Conservation (phyloP, 1,140 invertebrate genomes). For the Drosophila nebulosa region DNA sequence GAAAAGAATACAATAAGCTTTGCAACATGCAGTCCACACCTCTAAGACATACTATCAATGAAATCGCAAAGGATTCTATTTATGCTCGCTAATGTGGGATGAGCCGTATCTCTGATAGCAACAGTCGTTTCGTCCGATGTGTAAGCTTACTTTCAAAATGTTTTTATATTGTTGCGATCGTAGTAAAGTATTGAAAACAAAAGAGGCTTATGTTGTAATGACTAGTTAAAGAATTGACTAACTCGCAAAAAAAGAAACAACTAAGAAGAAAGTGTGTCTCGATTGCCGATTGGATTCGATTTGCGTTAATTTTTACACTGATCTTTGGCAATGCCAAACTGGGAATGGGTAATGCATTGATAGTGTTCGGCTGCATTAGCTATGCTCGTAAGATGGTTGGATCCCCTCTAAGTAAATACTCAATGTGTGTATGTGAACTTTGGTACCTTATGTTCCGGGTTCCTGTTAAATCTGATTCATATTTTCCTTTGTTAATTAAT, state of each 20-base stretch:
- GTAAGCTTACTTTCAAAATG: neutral
- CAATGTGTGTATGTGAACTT: neutral
- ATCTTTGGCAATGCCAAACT: neutral
- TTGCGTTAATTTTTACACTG: neutral
- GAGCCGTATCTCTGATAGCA: neutral
- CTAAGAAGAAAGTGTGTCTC: neutral
- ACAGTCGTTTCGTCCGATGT: neutral
- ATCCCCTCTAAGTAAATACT: neutral
- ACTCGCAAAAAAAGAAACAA: neutral
- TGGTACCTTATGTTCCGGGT: neutral
- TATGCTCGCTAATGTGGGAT: neutral
- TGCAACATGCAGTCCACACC: neutral
- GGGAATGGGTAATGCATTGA: neutral
- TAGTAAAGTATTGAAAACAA: neutral
- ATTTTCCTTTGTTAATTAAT: conserved; percentile 1
- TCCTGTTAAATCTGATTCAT: neutral
- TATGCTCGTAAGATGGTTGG: neutral
- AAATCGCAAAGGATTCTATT: neutral
- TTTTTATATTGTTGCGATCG: neutral
- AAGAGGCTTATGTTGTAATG: neutral
- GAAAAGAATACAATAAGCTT: neutral
- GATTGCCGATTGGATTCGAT: neutral
- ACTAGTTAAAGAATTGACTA: neutral
- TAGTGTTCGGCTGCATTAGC: neutral
- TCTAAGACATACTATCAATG: neutral